Evolutionary conservation across 2,888 invertebrate species (phyloP), one percentile per base, ranked within the genome.

Genomic region (Lymantria monacha): DNA sequence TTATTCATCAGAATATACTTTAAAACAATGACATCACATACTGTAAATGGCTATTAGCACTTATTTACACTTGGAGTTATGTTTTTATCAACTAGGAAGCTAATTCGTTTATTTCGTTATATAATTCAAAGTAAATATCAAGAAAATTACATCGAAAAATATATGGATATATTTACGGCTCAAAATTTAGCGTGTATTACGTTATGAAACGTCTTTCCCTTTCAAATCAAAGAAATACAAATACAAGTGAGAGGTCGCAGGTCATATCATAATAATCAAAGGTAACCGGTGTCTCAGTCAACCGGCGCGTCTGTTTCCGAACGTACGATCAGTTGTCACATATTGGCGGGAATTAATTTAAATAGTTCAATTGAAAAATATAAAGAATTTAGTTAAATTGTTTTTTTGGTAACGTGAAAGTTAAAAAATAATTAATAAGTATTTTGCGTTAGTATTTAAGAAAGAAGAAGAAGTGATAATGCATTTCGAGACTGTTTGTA

Each of bases 221-320:
- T 42, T 30, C 30, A 30, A 41, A 30, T 42, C 3, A 42, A 42
- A 42, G 7, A 42, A 10, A 12, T 42, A 55, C 41, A 60, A 13
- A 48, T 52, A 64, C 15, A 46, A 53, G 49, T 55, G 49, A 60
- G 45, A 63, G 62, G 70, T 70, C 66, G 56, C 36, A 64, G 61
- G 58, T 70, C 60, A 63, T 7, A 40, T 40, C n/a, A 37, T 48
- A 49, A 38, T 38, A 9, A 12, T 12, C 3, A n/a, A n/a, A 41
- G 41, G 13, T 14, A 14, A 51, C 48, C 50, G 45, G 30, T 8
- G 49, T 42, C 43, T 55, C 66, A 70, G 70, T 70, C 57, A 59
- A 30, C 22, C 47, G 51, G 53, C 38, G 58, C 52, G 56, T 57
- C 49, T 7, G 33, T 55, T 61, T 36, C 31, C 15, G 48, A 55